phyloP scores from a whole-genome alignment of 2,888 invertebrate species.

The Agrochola litura region DNA sequence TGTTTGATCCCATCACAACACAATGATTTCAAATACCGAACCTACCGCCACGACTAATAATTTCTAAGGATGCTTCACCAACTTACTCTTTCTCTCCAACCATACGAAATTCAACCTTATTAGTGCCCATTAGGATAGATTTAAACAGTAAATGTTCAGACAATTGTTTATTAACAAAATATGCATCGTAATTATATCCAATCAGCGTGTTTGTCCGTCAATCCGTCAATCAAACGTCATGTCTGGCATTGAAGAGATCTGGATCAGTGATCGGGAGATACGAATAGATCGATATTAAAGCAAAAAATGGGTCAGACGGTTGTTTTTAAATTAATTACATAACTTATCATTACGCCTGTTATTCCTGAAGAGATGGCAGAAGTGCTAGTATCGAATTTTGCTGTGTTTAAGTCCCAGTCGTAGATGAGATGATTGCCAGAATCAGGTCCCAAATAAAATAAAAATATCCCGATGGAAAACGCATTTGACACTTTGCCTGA shows the following conservation, averaged over 20 bases:
- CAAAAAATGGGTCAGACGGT: conserved; percentile 75
- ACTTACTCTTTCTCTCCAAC: neutral
- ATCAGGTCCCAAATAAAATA: neutral
- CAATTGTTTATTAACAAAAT: conserved; percentile 81
- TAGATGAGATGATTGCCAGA: neutral
- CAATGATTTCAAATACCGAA: conserved; percentile 58
- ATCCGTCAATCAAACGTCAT: conserved; percentile 82
- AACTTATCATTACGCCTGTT: conserved; percentile 14
- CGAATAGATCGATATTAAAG: conserved; percentile 66
- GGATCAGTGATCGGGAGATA: conserved; percentile 78
- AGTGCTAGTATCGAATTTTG: neutral
- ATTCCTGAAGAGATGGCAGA: neutral
- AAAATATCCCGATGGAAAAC: neutral
- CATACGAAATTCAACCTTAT: conserved; percentile 52
- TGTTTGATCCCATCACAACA: conserved; percentile 62
- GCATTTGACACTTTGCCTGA: neutral
- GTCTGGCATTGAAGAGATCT: conserved; percentile 77
- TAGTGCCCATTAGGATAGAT: neutral
- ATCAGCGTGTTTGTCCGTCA: conserved; percentile 85
- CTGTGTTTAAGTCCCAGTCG: neutral
- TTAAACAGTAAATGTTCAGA: conserved; percentile 49
- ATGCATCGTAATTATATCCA: conserved; percentile 89
- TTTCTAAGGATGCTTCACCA: conserved; percentile 55
- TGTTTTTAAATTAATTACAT: conserved; percentile 65
- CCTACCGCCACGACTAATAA: conserved; percentile 59